Evolutionary conservation across 2,888 invertebrate genomes (phyloP), one percentile per base, ranked within the genome.

Genomic region (Plagodis pulveraria): DNA sequence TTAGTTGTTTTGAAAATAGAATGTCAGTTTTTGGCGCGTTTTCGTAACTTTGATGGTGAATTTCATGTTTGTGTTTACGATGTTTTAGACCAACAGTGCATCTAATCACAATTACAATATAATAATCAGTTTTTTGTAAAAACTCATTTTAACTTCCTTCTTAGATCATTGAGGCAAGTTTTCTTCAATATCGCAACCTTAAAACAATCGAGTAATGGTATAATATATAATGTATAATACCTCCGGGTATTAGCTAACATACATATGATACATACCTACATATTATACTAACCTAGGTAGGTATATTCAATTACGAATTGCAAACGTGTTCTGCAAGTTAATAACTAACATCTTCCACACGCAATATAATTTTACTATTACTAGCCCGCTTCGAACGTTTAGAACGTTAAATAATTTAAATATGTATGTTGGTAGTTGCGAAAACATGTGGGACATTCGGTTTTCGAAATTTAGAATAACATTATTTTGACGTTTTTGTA

Each of bases 1-100:
- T 86, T 87, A 68, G 63, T 63, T 42, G 51, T 62, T 67, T 62
- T 63, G 62, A 58, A 64, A 62, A 63, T 59, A 32, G 66, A 59
- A 50, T 46, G 51, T 46, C 50, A 38, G n/a, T 40, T 47, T 55
- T 22, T 50, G 42, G 12, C 42, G 42, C 12, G 11, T 12, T 11
- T 12, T 42, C 35, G 34, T 49, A 49, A 49, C 38, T 33, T 35
- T 12, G 10, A 12, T 12, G 12, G 11, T 42, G 0, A 6, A 6
- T 42, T 42, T 42, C 6, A 10, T 41, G 6, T 7, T 42, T 11
- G 12, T 11, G 12, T 42, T 42, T 42, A n/a, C 8, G 36, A 10
- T 10, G 41, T 41, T 41, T 41, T n/a, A 8, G n/a, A n/a, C 8
- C 10, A n/a, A n/a, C n/a, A 41, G 41, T 41, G 7, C n/a, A 36